Conservation (phyloP, 2,113 vertebrate species). For the Chaenogobius annularis region DNA sequence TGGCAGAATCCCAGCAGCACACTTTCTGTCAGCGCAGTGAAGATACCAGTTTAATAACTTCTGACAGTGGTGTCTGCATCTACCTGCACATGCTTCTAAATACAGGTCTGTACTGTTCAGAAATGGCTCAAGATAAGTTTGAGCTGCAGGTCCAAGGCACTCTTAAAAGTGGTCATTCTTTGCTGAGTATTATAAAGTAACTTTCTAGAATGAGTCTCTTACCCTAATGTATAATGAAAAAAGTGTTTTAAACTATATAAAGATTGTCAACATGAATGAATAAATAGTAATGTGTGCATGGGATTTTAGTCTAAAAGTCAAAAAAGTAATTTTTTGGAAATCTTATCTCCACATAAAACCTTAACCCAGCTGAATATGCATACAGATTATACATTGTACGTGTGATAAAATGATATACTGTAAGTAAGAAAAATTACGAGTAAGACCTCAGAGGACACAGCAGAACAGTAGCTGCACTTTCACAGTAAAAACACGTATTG, state of each 20-base stretch:
- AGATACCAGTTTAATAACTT: slow-evolving; percentile 45
- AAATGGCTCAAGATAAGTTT: slow-evolving; percentile 23
- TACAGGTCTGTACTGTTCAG: slow-evolving; percentile 44
- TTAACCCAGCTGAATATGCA: neutral
- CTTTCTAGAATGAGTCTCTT: too few relatives aligned
- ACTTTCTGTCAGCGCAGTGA: slow-evolving; percentile 42
- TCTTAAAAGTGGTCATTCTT: too few relatives aligned
- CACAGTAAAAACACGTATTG: slow-evolving; percentile 56
- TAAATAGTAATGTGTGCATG: neutral
- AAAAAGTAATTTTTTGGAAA: too few relatives aligned
- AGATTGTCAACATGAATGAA: neutral
- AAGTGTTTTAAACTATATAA: too few relatives aligned
- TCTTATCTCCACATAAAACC: neutral
- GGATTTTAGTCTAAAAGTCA: too few relatives aligned
- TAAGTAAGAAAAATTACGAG: neutral
- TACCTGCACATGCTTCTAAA: slow-evolving; percentile 61
- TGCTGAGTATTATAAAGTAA: too few relatives aligned
- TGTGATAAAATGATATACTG: too few relatives aligned
- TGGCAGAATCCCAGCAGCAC: slow-evolving; percentile 32
- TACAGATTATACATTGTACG: neutral
- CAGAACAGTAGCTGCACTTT: slow-evolving; percentile 19
- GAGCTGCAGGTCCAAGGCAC: neutral
- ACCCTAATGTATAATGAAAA: too few relatives aligned
- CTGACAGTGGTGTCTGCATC: slow-evolving; percentile 60
- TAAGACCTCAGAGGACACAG: neutral